phyloP scores from a whole-genome alignment of 2,113 vertebrate genomes.

The Origma solitaria region DNA sequence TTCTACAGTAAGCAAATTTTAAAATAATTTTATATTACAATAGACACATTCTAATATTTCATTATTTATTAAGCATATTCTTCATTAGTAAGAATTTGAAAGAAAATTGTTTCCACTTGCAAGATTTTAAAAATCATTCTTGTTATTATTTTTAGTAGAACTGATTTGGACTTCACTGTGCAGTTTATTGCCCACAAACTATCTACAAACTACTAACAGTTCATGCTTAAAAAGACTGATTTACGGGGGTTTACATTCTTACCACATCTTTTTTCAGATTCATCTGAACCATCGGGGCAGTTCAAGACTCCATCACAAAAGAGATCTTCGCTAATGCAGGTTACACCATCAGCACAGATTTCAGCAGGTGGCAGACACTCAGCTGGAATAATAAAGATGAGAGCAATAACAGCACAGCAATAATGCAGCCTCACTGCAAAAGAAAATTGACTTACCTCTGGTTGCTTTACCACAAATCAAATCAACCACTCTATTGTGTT shows the following conservation, averaged over 20 bases:
- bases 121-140: neutral
- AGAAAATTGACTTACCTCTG: neutral
- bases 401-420: neutral
- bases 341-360: slow-evolving; percentile 60
- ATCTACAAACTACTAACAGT: neutral
- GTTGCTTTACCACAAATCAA: neutral
- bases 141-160: neutral
- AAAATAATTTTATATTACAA: neutral
- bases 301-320: slow-evolving; percentile 77
- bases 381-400: slow-evolving; percentile 21
- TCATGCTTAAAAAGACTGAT: neutral
- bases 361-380: slow-evolving; percentile 54
- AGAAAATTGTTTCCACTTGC: neutral
- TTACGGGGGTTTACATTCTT: slow-evolving; percentile 34
- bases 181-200: neutral
- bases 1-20: neutral
- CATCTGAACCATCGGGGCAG: slow-evolving; percentile 76
- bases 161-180: neutral
- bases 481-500: neutral
- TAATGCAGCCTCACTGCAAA: neutral
- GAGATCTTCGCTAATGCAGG: slow-evolving; percentile 51
- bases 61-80: neutral
- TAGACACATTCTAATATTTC: neutral
- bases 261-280: slow-evolving; percentile 71
- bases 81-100: neutral